phyloP scores from a whole-genome alignment of 2,797 vertebrate genomes.

The Anisognathus igniventris region DNA sequence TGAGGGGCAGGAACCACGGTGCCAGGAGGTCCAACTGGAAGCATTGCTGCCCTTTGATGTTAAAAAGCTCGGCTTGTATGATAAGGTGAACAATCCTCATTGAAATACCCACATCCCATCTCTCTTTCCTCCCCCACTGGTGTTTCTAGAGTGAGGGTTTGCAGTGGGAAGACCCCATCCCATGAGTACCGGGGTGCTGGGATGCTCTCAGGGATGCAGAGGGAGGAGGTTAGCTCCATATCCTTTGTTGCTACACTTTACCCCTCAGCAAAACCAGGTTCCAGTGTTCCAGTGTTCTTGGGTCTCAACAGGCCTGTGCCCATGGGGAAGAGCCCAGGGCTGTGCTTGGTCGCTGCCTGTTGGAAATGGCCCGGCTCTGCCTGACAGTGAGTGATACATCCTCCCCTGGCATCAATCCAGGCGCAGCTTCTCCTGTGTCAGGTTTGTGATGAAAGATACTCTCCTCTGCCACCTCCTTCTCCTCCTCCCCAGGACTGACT shows the following conservation, averaged over 20 bases:
- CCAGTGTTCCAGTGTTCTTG: fast-evolving
- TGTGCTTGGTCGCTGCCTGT: fast-evolving
- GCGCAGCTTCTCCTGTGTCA: fast-evolving
- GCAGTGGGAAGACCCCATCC: neutral
- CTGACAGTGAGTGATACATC: neutral
- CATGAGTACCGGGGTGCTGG: neutral
- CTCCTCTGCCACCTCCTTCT: neutral
- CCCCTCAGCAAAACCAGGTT: fast-evolving
- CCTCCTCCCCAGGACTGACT: neutral
- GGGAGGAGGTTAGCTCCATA: neutral
- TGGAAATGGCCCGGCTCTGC: fast-evolving
- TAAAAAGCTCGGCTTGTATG: fast-evolving
- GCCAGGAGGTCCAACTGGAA: neutral
- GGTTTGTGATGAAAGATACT: neutral
- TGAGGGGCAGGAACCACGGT: neutral
- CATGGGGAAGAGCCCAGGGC: neutral
- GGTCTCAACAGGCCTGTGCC: neutral
- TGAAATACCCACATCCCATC: fast-evolving
- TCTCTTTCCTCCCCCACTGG: neutral
- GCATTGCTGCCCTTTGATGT: neutral
- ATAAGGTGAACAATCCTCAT: neutral
- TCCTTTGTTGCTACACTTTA: neutral
- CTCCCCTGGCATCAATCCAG: neutral
- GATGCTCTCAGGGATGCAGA: neutral
- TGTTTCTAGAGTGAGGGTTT: neutral